phyloP scores from a whole-genome alignment of 2,888 invertebrate species.

The Tetheella fluctuosa region DNA sequence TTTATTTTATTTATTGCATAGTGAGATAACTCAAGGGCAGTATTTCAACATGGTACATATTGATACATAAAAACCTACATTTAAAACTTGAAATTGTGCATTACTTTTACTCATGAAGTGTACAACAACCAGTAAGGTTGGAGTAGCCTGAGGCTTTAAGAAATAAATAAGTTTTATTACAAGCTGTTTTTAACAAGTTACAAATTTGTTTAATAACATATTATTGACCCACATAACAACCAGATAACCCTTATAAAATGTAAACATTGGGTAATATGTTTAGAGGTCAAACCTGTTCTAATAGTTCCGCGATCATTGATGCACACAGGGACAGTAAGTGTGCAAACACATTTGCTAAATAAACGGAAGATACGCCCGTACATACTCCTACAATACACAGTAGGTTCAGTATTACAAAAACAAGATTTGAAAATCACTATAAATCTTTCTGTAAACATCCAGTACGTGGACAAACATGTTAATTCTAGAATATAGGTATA shows the following conservation, averaged over 20 bases:
- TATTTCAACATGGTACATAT: no score
- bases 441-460: not conserved
- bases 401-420: conserved; percentile 13
- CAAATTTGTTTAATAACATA: conserved; percentile 19
- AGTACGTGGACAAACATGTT: not conserved
- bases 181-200: conserved; percentile 16
- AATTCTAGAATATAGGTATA: not conserved
- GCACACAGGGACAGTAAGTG: conserved; percentile 52
- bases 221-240: conserved; percentile 51
- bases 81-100: no score
- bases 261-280: conserved; percentile 60
- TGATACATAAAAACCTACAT: no score
- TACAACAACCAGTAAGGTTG: not conserved
- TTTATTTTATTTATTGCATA: no score
- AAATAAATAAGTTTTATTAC: not conserved
- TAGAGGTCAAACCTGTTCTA: conserved; percentile 69
- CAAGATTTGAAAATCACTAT: conserved; percentile 2
- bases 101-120: no score
- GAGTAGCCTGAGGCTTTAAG: no score
- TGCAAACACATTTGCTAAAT: conserved; percentile 47
- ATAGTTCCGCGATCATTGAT: conserved; percentile 61
- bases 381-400: not conserved
- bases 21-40: no score
- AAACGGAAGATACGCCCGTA: conserved; percentile 20
- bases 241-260: conserved; percentile 56